A percentile compares a stretch with the other conserved stretches of the same genome.
These are phyloP conservation scores for Cryptotermes secundus DNA, from an alignment of 1,140 invertebrate genomes.

Conservation along the genomic window DNA sequence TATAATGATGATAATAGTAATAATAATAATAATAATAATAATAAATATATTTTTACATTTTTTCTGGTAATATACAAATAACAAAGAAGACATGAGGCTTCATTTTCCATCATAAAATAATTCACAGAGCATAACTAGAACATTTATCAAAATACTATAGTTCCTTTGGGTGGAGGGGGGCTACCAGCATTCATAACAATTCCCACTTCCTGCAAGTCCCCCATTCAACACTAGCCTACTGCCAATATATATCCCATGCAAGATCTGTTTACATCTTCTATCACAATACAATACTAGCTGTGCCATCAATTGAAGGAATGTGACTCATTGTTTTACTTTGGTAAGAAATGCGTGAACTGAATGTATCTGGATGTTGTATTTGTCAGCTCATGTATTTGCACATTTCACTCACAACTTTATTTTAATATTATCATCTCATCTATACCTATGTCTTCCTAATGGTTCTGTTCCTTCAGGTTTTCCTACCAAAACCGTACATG, in stretches of 20 bases:
- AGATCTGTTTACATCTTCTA: background rate
- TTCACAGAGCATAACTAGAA: slow-evolving; percentile 33
- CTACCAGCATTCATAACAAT: slow-evolving; percentile 18
- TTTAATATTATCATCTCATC: no score
- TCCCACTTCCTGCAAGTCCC: background rate
- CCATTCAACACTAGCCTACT: background rate
- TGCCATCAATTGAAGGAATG: no score
- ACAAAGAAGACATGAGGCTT: slow-evolving; percentile 34
- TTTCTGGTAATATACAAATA: slow-evolving; percentile 34
- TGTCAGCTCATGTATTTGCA: no score
- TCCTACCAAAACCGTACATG: no score
- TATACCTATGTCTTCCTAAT: no score
- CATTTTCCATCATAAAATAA: slow-evolving; percentile 25
- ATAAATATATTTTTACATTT: slow-evolving; percentile 35
- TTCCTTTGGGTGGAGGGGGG: background rate
- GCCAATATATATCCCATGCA: background rate
- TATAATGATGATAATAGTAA: slow-evolving; percentile 29
- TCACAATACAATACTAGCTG: no score
- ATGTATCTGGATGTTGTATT: no score
- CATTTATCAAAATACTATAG: slow-evolving; percentile 35
- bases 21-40: slow-evolving; percentile 34
- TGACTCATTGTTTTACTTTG: no score
- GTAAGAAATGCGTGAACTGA: no score
- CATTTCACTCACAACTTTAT: no score
- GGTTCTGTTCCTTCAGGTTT: no score